Conservation (phyloP, 2,797 vertebrate genomes). For the Sebastes jordani region DNA sequence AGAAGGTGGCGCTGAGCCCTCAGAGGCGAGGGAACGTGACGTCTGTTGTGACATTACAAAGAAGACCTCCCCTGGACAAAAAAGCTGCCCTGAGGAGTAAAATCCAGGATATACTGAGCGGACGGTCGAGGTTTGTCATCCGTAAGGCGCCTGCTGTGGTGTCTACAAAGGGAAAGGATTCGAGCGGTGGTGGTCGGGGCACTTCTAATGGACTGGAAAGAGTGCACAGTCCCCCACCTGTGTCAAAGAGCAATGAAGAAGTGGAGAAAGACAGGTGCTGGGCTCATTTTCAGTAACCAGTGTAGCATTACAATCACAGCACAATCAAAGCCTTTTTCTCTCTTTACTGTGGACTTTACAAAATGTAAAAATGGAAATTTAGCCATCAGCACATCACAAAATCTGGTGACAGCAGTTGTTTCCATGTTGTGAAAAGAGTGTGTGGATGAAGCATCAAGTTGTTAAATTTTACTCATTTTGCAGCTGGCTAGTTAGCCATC, state of each 20-base stretch:
- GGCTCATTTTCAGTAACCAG: too few species aligned
- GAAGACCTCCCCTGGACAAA: constrained; percentile 62
- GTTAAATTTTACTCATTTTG: neutral
- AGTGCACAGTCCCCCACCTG: constrained; percentile 4
- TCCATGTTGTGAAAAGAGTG: neutral
- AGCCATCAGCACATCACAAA: too few species aligned
- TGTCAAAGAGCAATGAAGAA: constrained; percentile 30
- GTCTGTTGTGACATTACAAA: constrained; percentile 29
- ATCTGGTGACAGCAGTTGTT: too few species aligned
- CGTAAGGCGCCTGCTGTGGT: constrained; percentile 56
- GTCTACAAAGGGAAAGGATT: constrained; percentile 8
- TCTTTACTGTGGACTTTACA: too few species aligned
- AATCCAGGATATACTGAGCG: constrained; percentile 81
- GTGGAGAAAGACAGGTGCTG: constrained; percentile 57
- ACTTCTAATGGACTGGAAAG: constrained; percentile 24
- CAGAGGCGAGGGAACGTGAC: constrained; percentile 66
- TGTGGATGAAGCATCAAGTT: neutral
- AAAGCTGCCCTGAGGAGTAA: constrained; percentile 78
- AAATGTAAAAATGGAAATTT: too few species aligned
- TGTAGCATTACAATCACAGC: too few species aligned
- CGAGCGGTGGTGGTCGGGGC: neutral
- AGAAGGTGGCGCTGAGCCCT: constrained; percentile 58
- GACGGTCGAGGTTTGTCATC: constrained; percentile 81
- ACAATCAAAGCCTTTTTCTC: too few species aligned
- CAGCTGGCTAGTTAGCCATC: neutral